A percentile compares a stretch with the other conserved stretches of the same genome.
Evolutionary conservation across 2,888 invertebrate genomes (phyloP).

Genomic region (Tiliacea citrago): DNA sequence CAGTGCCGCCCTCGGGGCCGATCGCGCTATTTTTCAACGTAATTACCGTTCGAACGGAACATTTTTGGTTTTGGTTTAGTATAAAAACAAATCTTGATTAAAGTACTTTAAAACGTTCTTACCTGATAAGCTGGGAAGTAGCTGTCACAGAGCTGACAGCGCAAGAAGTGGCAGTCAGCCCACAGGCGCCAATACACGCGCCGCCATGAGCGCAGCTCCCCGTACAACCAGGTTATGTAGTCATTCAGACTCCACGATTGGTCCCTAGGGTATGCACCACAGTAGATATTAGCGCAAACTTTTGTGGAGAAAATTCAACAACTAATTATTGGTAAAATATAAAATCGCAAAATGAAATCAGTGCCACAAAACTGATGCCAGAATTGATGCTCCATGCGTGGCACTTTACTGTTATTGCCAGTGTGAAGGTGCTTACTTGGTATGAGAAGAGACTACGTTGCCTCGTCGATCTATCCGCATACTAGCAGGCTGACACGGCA

Average conservation of each 20-base stretch:
- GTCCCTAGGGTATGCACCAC: slow-evolving; percentile 89
- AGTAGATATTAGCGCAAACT: background rate
- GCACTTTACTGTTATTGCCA: background rate
- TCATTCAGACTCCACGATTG: slow-evolving; percentile 95
- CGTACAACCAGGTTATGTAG: slow-evolving; percentile 94
- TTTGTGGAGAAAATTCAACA: background rate
- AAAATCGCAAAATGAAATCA: background rate
- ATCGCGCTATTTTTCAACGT: no score
- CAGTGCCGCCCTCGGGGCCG: no score
- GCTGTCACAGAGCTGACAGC: slow-evolving; percentile 94
- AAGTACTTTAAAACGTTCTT: background rate
- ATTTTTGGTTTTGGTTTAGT: no score
- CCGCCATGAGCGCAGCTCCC: slow-evolving; percentile 96
- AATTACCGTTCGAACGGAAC: no score
- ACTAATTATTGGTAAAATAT: background rate
- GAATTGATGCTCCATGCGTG: background rate
- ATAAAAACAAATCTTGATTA: background rate
- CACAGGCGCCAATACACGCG: slow-evolving; percentile 98
- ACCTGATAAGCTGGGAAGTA: slow-evolving; percentile 94
- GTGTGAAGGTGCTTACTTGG: slow-evolving; percentile 86
- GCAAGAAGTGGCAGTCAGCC: slow-evolving; percentile 97
- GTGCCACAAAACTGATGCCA: background rate
- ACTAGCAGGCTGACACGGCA: slow-evolving; percentile 93
- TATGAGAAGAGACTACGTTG: slow-evolving; percentile 93
- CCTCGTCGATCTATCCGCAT: slow-evolving; percentile 94